Percentiles rank a stretch among this genome's conserved stretches.
phyloP scores from a whole-genome alignment of 2,113 vertebrate genomes.

The Larimichthys polyactis region DNA sequence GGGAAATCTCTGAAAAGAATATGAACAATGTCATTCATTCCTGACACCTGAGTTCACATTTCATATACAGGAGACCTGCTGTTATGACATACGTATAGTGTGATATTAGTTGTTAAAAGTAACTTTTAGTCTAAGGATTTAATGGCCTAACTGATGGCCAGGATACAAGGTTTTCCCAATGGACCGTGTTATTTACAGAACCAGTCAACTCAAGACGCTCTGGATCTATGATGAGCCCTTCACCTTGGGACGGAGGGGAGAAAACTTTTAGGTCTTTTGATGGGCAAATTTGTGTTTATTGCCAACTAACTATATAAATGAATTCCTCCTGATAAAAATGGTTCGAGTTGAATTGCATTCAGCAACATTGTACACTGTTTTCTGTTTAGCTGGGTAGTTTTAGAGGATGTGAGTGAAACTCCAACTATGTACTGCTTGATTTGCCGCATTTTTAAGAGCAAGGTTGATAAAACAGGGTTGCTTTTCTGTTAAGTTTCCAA shows the following conservation, averaged over 20 bases:
- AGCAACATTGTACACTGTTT: not conserved
- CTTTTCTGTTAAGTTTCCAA: no score
- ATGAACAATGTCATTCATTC: slow-evolving; percentile 23
- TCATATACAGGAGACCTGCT: not conserved
- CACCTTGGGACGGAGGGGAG: not conserved
- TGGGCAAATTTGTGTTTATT: not conserved
- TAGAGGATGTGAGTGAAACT: no score
- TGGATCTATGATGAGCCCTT: not conserved
- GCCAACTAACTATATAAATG: not conserved
- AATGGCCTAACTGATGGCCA: not conserved
- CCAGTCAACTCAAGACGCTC: not conserved
- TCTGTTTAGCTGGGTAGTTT: no score
- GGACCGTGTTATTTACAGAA: not conserved
- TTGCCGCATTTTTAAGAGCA: no score
- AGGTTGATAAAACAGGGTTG: no score
- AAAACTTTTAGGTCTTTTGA: not conserved
- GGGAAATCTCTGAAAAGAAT: not conserved
- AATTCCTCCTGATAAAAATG: not conserved
- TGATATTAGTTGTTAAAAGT: not conserved
- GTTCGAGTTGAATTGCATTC: no score
- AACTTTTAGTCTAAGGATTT: not conserved
- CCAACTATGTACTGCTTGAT: no score
- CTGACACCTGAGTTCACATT: not conserved
- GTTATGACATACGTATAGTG: not conserved
- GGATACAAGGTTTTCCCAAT: not conserved